phyloP scores from a whole-genome alignment of 2,113 vertebrate species.

The Daboia siamensis region DNA sequence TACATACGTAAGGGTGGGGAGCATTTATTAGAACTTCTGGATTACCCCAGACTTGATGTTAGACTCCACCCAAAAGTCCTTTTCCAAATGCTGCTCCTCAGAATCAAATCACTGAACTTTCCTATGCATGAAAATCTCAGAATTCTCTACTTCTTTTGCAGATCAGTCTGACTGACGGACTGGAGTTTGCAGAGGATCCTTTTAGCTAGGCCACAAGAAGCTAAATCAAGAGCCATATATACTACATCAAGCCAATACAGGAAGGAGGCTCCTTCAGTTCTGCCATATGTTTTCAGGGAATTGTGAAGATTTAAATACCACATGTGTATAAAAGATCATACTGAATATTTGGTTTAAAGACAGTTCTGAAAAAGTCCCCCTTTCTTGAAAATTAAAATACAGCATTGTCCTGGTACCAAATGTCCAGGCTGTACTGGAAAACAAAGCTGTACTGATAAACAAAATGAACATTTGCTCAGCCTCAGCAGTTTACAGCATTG shows the following conservation, averaged over 20 bases:
- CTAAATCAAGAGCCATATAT: neutral
- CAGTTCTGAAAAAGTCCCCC: slow-evolving; percentile 5
- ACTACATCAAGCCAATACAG: neutral
- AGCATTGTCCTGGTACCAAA: neutral
- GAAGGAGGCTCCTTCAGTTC: neutral
- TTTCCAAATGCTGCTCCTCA: neutral
- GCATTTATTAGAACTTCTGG: neutral
- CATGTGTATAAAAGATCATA: neutral
- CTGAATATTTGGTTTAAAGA: neutral
- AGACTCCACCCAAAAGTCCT: neutral
- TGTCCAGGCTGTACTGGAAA: neutral
- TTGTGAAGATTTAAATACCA: neutral
- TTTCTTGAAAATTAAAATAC: slow-evolving; percentile 13
- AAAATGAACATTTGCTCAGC: neutral
- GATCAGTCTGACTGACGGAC: neutral
- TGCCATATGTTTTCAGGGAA: neutral
- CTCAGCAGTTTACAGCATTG: neutral
- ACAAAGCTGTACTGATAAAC: neutral
- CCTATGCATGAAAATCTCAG: neutral
- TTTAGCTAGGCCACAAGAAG: neutral
- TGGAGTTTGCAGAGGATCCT: neutral
- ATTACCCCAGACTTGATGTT: neutral
- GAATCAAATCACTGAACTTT: neutral
- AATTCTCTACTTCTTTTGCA: neutral
- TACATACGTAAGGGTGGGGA: neutral